Base-by-base conservation (phyloP, 2,797 vertebrate species). In the Hyperoplus lanceolatus region DNA sequence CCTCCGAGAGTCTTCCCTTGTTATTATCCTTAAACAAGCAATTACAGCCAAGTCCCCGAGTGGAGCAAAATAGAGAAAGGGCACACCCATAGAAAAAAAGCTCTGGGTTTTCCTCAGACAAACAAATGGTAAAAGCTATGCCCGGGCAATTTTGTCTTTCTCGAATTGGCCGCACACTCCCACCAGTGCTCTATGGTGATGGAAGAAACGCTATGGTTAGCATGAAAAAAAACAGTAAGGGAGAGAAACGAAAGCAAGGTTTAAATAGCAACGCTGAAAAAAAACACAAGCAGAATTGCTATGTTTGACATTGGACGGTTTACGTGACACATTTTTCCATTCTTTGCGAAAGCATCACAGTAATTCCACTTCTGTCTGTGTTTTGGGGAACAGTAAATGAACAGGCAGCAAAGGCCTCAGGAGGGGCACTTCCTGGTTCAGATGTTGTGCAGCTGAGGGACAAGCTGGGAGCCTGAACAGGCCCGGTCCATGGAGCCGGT, bases 11-110 rank as follows among this genome's bases (percentile, higher is more conserved):
- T 80, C 81, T 88, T 88, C 80, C 92, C 91, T 92, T 93, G 91
- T 94, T 92, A 94, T 94, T 94, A 94, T 93, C 91, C 89, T 93
- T 93, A 93, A 94, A 94, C 92, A 93, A 94, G 91, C 91, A 91
- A 91, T 94, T 92, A 93, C 90, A 92, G 86, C 84, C 73, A 39
- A 87, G 86, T 92, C 85, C 85, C 84, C 11, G 39, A 88, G 87
- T 84, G 80, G 75, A 89, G 86, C 69, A 86, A 90, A 92, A 87
- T 80, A 89, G 88, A 84, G 79, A 29, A 21, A 70, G 81, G 92
- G 83, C 93, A 89, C 91, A 89, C 92, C 92, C 90, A 88, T 54
- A 79, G 81, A 90, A 90, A 29, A 29, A 29, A 89, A 87, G 80
- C 83, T 87, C 73, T 54, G 63, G 82, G 84, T 82, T 29, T 29